phyloP scores from a whole-genome alignment of 2,113 vertebrate genomes.

The Phoxinus phoxinus region DNA sequence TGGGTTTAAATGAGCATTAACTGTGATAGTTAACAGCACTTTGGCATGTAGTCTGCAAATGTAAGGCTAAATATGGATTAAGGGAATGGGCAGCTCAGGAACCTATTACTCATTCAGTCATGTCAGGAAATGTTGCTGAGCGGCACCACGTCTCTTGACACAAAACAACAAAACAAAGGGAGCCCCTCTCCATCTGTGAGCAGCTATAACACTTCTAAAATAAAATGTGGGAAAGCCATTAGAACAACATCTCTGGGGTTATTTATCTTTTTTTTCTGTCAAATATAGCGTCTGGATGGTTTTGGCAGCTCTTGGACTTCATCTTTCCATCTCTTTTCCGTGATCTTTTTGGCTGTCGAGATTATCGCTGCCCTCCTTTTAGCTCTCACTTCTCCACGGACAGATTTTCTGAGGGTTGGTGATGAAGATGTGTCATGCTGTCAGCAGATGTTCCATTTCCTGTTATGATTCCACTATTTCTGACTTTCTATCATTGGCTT shows the following conservation, averaged over 20 bases:
- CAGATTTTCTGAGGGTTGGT: slow-evolving; percentile 56
- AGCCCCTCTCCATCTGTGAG: slow-evolving; percentile 55
- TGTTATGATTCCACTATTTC: slow-evolving; percentile 43
- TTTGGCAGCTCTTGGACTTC: slow-evolving; percentile 30
- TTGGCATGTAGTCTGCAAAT: slow-evolving; percentile 30
- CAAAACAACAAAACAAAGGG: slow-evolving; percentile 36
- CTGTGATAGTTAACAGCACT: not conserved
- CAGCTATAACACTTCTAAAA: slow-evolving; percentile 53
- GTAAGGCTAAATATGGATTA: slow-evolving; percentile 48
- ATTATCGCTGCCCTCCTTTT: slow-evolving; percentile 36
- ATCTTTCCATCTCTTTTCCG: slow-evolving; percentile 25
- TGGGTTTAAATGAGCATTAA: slow-evolving; percentile 37
- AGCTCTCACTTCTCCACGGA: slow-evolving; percentile 39
- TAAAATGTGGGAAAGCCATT: slow-evolving; percentile 53
- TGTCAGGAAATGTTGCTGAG: slow-evolving; percentile 56
- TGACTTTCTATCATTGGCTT: slow-evolving; percentile 39
- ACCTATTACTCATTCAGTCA: slow-evolving; percentile 48
- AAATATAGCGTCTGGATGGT: slow-evolving; percentile 18
- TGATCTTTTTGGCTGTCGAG: slow-evolving; percentile 37
- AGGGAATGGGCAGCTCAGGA: slow-evolving; percentile 43
- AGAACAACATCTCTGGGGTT: slow-evolving; percentile 34
- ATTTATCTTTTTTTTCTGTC: not conserved
- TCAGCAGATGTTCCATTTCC: slow-evolving; percentile 55
- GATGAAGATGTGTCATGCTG: slow-evolving; percentile 58
- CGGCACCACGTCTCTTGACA: slow-evolving; percentile 41